A percentile compares a stretch with the other conserved stretches of the same genome.
Conservation (phyloP, 2,113 vertebrate genomes). For the Dascyllus trimaculatus region DNA sequence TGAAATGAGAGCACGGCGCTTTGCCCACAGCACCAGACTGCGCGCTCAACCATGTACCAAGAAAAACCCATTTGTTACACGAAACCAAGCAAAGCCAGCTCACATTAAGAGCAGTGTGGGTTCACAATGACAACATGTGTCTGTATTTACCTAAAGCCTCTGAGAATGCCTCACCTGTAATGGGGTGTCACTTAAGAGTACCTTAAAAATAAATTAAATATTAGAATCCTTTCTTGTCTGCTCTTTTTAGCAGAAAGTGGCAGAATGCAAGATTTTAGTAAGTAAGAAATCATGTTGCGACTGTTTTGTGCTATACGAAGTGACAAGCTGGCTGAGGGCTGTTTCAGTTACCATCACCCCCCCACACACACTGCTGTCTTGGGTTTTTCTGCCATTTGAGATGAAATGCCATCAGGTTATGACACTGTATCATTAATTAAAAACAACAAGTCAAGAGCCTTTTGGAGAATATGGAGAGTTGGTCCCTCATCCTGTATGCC, state of each 20-base stretch:
- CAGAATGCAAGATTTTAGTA: slow-evolving; percentile 6
- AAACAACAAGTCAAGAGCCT: slow-evolving; percentile 8
- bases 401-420: slow-evolving; percentile 5
- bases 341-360: slow-evolving; percentile 4
- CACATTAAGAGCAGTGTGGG: slow-evolving; percentile 36
- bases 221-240: background rate
- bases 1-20: slow-evolving; percentile 79
- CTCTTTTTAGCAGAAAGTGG: slow-evolving; percentile 16
- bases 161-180: slow-evolving; percentile 26
- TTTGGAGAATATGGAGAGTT: background rate
- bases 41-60: slow-evolving; percentile 62
- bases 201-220: slow-evolving; percentile 15
- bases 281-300: slow-evolving; percentile 21
- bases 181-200: background rate
- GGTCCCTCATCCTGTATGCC: background rate
- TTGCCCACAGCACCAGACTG: slow-evolving; percentile 76
- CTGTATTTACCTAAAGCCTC: slow-evolving; percentile 28
- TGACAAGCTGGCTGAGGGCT: slow-evolving; percentile 28
- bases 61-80: slow-evolving; percentile 68
- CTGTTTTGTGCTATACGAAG: slow-evolving; percentile 18
- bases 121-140: slow-evolving; percentile 59
- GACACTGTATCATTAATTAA: background rate
- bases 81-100: slow-evolving; percentile 59
- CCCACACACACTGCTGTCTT: background rate
- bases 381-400: background rate